Evolutionary conservation across 2,113 vertebrate species (phyloP).

Genomic region (Ancistrus triradiatus): DNA sequence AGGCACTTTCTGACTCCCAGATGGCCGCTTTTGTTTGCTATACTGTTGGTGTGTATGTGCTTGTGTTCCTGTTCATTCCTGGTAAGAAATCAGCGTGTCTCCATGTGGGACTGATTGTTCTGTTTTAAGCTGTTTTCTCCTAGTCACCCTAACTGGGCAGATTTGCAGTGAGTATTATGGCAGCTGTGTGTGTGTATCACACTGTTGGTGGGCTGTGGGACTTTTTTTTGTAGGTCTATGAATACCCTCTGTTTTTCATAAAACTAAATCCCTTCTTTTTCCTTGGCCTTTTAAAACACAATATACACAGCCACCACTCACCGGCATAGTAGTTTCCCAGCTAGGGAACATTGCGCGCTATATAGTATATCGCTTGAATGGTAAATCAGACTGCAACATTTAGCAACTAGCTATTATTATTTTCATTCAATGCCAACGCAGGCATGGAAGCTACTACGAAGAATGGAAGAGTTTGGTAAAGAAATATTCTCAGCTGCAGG

Average conservation of each 20-base stretch:
- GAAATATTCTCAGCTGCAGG: constrained; percentile 3
- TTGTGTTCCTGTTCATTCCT: constrained; percentile 9
- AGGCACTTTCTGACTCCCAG: constrained; percentile 24
- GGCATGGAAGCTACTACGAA: no score
- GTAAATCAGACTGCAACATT: background rate
- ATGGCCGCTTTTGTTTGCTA: constrained; percentile 21
- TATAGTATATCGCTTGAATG: no score
- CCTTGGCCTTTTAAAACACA: background rate
- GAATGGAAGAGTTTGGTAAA: background rate
- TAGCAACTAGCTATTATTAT: no score
- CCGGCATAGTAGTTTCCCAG: no score
- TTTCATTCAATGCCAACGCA: no score
- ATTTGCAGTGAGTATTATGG: constrained; percentile 5
- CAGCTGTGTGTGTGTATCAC: constrained; percentile 13
- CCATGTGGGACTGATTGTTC: constrained; percentile 40
- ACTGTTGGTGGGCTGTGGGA: constrained; percentile 27
- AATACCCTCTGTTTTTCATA: constrained; percentile 24
- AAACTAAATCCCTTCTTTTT: constrained; percentile 1
- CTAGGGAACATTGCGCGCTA: no score
- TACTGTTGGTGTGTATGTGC: constrained; percentile 17
- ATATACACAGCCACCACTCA: background rate
- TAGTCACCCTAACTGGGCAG: background rate
- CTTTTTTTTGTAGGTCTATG: constrained; percentile 7
- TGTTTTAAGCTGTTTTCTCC: constrained; percentile 20
- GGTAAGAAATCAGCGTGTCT: constrained; percentile 18